Evolutionary conservation across 1,140 invertebrate genomes (phyloP), one percentile per base, ranked within the genome.

Genomic region (Diprion similis): DNA sequence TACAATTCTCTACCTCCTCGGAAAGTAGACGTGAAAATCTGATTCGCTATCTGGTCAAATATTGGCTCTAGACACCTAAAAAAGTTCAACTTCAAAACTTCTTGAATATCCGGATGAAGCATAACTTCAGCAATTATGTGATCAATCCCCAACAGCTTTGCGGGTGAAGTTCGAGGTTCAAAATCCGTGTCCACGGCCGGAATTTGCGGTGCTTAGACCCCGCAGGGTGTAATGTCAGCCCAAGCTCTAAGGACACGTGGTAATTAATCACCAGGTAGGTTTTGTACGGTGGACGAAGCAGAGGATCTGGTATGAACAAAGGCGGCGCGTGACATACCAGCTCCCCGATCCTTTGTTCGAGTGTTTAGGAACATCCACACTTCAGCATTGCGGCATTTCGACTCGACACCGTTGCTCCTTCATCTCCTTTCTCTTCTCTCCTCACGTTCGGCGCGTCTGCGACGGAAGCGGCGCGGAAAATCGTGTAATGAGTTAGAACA

Each of bases 401-500:
- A 17, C n/a, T 59, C 51, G 11, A 59, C 51, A 59, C 51, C 51
- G 11, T 17, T 13, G 8, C 6, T 59, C 51, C 51, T 17, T 59
- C n/a, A 59, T 15, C n/a, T 59, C 51, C n/a, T 59, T 15, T 37
- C 51, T 59, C 51, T 15, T 17, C 51, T 59, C 51, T 13, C 51
- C 11, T 15, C 6, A 59, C 3, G 51, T 9, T 13, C n/a, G 6
- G 51, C 11, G 51, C 11, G 11, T 17, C 51, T 15, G 51, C 9
- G 80, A 75, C 79, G 78, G 24, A 37, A 37, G 24, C 69, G 77
- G 77, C 80, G 79, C 75, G 78, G 80, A 81, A 83, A 87, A 85
- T 87, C 83, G 82, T 78, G 80, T 87, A 87, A 87, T 86, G 83
- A 86, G 84, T 85, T 82, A 73, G 79, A 82, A 77, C 72, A 78